These are phyloP conservation scores for Vanessa tameamea DNA, from an alignment of 1,140 invertebrate species.

Conservation along the genomic window DNA sequence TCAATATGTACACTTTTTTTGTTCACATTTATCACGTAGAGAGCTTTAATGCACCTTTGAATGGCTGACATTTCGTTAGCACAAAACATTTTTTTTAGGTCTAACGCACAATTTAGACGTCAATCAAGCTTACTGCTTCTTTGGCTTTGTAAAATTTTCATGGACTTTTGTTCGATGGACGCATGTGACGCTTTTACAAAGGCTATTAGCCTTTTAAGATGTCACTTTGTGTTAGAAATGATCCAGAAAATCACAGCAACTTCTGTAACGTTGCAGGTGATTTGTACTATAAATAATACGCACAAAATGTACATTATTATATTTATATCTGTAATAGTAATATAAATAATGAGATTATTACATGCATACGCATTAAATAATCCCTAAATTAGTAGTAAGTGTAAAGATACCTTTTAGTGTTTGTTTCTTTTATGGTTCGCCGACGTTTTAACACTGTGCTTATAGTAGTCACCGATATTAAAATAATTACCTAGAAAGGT, in stretches of 20 bases:
- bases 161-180: slow-evolving; percentile 50
- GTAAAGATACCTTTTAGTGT: too few relatives aligned
- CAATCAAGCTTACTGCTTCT: slow-evolving; percentile 59
- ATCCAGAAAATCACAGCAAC: slow-evolving; percentile 67
- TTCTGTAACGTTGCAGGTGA: slow-evolving; percentile 35
- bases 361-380: too few relatives aligned
- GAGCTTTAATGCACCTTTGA: slow-evolving; percentile 47
- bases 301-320: too few relatives aligned
- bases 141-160: slow-evolving; percentile 52
- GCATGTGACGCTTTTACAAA: slow-evolving; percentile 49
- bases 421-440: too few relatives aligned
- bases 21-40: slow-evolving; percentile 45
- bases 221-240: slow-evolving; percentile 58
- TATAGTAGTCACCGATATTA: too few relatives aligned
- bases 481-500: too few relatives aligned
- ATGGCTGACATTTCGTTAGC: slow-evolving; percentile 50
- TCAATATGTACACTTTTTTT: slow-evolving; percentile 42
- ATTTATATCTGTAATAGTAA: too few relatives aligned
- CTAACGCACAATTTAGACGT: slow-evolving; percentile 62
- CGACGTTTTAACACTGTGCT: too few relatives aligned
- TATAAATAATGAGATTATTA: too few relatives aligned
- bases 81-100: slow-evolving; percentile 50
- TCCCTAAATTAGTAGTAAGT: too few relatives aligned
- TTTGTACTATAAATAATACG: neutral
- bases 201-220: slow-evolving; percentile 35